A percentile compares a stretch with the other conserved stretches of the same genome.
Conservation (phyloP, 2,888 invertebrate genomes). For the Allolobophora icterica region DNA sequence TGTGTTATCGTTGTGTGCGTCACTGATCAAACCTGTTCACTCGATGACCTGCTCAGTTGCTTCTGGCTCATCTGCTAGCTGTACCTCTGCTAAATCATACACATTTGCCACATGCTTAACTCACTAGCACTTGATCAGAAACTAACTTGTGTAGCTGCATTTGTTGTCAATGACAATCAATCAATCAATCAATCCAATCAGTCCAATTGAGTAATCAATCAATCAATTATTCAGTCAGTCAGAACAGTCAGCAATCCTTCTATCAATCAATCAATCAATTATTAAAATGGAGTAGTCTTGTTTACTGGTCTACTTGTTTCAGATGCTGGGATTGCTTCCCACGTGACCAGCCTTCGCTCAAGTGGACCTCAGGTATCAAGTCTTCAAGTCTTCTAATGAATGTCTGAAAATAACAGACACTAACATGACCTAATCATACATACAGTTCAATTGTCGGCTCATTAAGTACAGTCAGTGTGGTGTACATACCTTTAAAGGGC, state of each 20-base stretch:
- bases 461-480: neutral
- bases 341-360: neutral
- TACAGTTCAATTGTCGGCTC: neutral
- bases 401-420: neutral
- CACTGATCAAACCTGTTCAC: neutral
- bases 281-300: neutral
- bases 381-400: neutral
- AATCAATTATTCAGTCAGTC: neutral
- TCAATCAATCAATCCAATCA: neutral
- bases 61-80: neutral
- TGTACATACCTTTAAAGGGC: neutral
- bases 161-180: neutral
- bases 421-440: neutral
- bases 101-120: neutral
- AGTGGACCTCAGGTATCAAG: neutral
- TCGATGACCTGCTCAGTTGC: neutral
- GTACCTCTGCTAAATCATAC: neutral
- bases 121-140: neutral
- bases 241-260: neutral
- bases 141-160: neutral
- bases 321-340: slow-evolving; percentile 17
- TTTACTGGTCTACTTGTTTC: neutral
- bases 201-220: neutral
- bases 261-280: neutral
- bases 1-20: neutral